phyloP scores from a whole-genome alignment of 2,888 invertebrate species.

The Parascotia fuliginaria region DNA sequence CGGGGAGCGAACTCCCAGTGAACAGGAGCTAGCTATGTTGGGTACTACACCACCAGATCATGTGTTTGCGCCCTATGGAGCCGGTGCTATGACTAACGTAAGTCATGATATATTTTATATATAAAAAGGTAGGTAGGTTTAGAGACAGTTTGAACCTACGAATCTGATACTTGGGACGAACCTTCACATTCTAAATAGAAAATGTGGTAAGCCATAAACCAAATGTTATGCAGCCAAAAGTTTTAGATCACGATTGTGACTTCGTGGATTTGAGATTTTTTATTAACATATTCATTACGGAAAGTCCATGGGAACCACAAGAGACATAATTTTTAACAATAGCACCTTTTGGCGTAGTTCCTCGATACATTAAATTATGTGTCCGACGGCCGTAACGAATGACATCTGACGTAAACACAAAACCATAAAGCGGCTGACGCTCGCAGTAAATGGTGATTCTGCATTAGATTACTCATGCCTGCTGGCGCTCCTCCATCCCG shows the following conservation, averaged over 20 bases:
- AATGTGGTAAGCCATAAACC: too few relatives aligned
- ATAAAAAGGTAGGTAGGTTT: not conserved
- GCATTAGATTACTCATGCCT: conserved; percentile 51
- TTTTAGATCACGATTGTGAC: not conserved
- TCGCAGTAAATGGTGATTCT: conserved; percentile 45
- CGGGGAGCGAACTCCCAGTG: conserved; percentile 89
- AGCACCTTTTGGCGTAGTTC: conserved; percentile 67
- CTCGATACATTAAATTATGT: conserved; percentile 64
- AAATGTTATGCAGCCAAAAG: not conserved
- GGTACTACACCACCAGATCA: conserved; percentile 87
- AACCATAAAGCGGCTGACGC: conserved; percentile 38
- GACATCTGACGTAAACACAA: conserved; percentile 40
- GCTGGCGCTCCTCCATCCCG: conserved; percentile 51
- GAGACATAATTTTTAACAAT: conserved; percentile 59
- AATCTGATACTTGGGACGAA: too few relatives aligned
- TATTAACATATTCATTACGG: conserved; percentile 2
- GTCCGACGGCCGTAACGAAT: conserved; percentile 63
- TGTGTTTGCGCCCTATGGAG: conserved; percentile 87
- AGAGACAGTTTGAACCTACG: too few relatives aligned
- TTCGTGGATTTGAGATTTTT: not conserved
- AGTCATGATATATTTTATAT: conserved; percentile 55
- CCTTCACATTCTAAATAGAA: too few relatives aligned
- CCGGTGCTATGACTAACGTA: conserved; percentile 88
- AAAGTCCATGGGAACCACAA: conserved; percentile 56
- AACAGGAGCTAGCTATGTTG: conserved; percentile 81